These are phyloP conservation scores for Centropristis striata DNA, from an alignment of 2,113 vertebrate genomes.

Conservation along the genomic window DNA sequence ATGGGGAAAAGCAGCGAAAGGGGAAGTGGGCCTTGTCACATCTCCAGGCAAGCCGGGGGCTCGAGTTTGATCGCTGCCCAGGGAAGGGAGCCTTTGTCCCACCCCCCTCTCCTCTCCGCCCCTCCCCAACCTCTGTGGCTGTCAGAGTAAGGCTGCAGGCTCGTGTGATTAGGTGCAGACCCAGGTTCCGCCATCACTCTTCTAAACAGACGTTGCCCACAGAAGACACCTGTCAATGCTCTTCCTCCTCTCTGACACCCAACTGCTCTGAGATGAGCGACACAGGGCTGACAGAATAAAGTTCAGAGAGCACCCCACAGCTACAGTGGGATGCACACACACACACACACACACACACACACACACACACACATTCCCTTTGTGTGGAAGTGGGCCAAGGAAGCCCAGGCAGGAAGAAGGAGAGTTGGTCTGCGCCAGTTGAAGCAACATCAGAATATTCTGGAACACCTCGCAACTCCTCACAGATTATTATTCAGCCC, in stretches of 20 bases:
- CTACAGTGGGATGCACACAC: constrained; percentile 41
- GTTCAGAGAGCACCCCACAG: constrained; percentile 65
- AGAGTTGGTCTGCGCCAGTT: constrained; percentile 26
- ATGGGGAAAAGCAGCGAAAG: constrained; percentile 44
- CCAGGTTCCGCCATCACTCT: constrained; percentile 57
- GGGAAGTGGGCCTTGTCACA: constrained; percentile 77
- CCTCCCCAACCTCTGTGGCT: constrained; percentile 53
- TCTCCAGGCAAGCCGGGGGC: constrained; percentile 73
- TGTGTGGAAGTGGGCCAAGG: constrained; percentile 60
- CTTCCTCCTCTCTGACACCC: constrained; percentile 63
- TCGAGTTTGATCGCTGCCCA: constrained; percentile 78
- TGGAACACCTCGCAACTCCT: constrained; percentile 43
- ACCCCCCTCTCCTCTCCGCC: neutral
- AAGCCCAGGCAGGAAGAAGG: constrained; percentile 43
- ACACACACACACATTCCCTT: constrained; percentile 6
- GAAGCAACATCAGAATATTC: constrained; percentile 59
- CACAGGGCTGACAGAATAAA: constrained; percentile 65
- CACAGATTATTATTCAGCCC: constrained; percentile 62
- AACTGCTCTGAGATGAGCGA: constrained; percentile 45
- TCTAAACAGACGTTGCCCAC: constrained; percentile 58
- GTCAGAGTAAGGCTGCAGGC: constrained; percentile 64
- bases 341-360: constrained; percentile 18
- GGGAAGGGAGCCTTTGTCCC: constrained; percentile 59
- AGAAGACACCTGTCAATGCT: constrained; percentile 78
- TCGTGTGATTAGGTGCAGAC: constrained; percentile 74